phyloP scores from a whole-genome alignment of 2,797 vertebrate genomes.

The Salarias fasciatus region DNA sequence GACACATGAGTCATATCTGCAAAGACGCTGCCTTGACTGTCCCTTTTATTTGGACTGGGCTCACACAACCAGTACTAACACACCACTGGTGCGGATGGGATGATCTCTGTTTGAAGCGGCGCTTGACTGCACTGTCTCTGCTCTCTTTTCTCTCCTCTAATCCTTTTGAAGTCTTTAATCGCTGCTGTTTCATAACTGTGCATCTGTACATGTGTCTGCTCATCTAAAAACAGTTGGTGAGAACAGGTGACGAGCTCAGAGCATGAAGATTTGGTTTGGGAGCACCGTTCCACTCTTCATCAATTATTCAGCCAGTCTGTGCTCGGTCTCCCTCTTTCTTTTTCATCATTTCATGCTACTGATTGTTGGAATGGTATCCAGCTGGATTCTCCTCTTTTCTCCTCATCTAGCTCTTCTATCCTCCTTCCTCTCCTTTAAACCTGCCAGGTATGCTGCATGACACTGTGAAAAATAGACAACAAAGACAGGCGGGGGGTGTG shows the following conservation, averaged over 20 bases:
- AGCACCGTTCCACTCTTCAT: conserved; percentile 54
- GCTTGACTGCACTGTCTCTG: conserved; percentile 18
- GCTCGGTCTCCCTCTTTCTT: conserved; percentile 39
- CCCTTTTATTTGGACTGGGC: conserved; percentile 30
- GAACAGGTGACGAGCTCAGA: conserved; percentile 64
- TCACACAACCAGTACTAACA: conserved; percentile 18
- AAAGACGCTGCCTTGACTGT: conserved; percentile 11
- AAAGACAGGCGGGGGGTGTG: background rate
- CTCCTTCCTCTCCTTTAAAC: conserved; percentile 36
- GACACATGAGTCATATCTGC: conserved; percentile 40
- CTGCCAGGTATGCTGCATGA: conserved; percentile 54
- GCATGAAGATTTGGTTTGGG: conserved; percentile 57
- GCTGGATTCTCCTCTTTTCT: conserved; percentile 29
- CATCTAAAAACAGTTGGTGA: conserved; percentile 51
- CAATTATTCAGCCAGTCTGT: conserved; percentile 73
- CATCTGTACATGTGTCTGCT: conserved; percentile 47
- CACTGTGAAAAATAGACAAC: conserved; percentile 29
- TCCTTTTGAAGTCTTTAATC: conserved; percentile 52
- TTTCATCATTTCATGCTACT: conserved; percentile 60
- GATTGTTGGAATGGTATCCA: conserved; percentile 61
- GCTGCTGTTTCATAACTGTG: conserved; percentile 38
- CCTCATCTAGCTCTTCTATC: background rate
- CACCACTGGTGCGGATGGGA: conserved; percentile 27
- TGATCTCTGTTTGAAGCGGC: conserved; percentile 26
- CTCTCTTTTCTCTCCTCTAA: conserved; percentile 11